phyloP scores from a whole-genome alignment of 2,888 invertebrate species.

The Bembecia ichneumoniformis region DNA sequence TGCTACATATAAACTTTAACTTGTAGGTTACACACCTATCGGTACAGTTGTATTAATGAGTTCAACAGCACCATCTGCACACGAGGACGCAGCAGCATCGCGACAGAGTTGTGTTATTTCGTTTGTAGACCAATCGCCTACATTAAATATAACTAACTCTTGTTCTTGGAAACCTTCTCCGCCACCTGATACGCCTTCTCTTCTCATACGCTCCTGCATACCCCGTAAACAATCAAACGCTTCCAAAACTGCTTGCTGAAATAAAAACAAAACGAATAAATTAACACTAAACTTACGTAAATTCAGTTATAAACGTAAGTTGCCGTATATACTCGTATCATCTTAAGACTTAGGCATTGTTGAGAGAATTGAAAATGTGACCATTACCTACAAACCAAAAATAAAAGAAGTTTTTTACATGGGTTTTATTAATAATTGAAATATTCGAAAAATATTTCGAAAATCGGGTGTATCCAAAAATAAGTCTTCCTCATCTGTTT shows the following conservation, averaged over 20 bases:
- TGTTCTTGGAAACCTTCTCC: slow-evolving; percentile 34
- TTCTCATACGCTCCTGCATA: slow-evolving; percentile 41
- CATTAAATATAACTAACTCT: slow-evolving; percentile 53
- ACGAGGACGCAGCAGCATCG: slow-evolving; percentile 31
- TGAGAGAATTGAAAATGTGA: no score
- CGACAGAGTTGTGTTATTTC: slow-evolving; percentile 50
- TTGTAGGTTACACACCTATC: slow-evolving; percentile 27
- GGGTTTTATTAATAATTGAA: no score
- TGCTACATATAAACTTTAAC: background rate
- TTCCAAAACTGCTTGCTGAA: slow-evolving; percentile 50
- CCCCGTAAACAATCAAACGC: slow-evolving; percentile 39
- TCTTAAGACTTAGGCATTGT: no score
- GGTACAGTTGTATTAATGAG: slow-evolving; percentile 30
- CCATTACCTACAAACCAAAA: no score
- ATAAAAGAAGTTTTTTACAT: no score
- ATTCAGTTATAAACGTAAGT: no score
- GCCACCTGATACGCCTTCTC: slow-evolving; percentile 33
- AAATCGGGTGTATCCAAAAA: no score
- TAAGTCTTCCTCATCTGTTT: no score
- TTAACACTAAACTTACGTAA: background rate
- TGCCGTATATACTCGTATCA: no score
- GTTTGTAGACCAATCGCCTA: slow-evolving; percentile 54
- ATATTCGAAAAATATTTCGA: no score
- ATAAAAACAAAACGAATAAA: background rate
- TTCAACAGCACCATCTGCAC: slow-evolving; percentile 32